Evolutionary conservation across 2,797 vertebrate genomes (phyloP).

Genomic region (Gadopsis marmoratus): DNA sequence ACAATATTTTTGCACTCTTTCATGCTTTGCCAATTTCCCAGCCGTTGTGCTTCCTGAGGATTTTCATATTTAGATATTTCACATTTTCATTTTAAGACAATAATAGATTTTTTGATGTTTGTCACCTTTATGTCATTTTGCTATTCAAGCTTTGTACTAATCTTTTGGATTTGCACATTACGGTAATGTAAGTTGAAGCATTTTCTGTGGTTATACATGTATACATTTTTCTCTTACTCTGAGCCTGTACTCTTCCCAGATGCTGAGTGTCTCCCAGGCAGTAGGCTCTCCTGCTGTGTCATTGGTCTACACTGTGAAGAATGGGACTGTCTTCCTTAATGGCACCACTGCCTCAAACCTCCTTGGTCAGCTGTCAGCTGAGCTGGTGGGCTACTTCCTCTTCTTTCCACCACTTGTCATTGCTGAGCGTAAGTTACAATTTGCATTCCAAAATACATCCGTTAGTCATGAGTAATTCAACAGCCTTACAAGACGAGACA

Average conservation of each 20-base stretch:
- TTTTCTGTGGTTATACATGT: conserved; percentile 7
- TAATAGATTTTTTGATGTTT: conserved; percentile 26
- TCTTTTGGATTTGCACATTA: conserved; percentile 28
- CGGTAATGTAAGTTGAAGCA: not conserved
- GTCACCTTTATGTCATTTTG: conserved; percentile 12
- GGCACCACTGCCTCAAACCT: conserved; percentile 94
- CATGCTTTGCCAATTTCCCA: conserved; percentile 35
- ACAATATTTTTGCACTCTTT: conserved; percentile 38
- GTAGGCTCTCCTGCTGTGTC: conserved; percentile 90
- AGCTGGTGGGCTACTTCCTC: conserved; percentile 98
- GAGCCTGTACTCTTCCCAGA: conserved; percentile 77
- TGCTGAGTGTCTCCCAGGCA: conserved; percentile 90
- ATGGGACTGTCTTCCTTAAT: conserved; percentile 90
- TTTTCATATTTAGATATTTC: conserved; percentile 32
- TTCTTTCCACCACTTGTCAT: conserved; percentile 96
- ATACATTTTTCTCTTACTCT: conserved; percentile 13
- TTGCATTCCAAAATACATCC: conserved; percentile 32
- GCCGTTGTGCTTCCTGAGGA: conserved; percentile 8
- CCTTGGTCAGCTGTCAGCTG: conserved; percentile 94
- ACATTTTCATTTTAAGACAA: conserved; percentile 15
- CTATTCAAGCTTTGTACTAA: not conserved
- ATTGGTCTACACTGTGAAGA: conserved; percentile 93
- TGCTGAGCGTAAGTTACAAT: conserved; percentile 92
- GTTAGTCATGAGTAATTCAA: conserved; percentile 42
- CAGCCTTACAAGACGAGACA: conserved; percentile 19